phyloP scores from a whole-genome alignment of 2,888 invertebrate species.

The Epirrhoe alternata region DNA sequence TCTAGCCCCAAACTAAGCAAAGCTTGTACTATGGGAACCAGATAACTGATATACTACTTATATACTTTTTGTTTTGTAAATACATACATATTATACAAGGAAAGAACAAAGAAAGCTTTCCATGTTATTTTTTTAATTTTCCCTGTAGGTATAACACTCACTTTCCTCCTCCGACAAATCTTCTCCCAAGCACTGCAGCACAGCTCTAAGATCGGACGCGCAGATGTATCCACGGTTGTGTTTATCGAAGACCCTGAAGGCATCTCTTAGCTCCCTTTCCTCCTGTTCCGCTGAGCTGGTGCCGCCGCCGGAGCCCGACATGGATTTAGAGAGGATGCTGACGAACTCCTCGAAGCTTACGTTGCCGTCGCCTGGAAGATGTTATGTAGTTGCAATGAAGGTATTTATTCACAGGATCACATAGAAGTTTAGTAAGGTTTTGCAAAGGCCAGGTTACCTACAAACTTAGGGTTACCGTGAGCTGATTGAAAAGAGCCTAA shows the following conservation, averaged over 20 bases:
- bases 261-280: conserved; percentile 92
- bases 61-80: no score
- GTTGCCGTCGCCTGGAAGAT: conserved; percentile 90
- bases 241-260: conserved; percentile 95
- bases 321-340: conserved; percentile 91
- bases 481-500: no score
- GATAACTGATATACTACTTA: no score
- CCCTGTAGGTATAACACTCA: conserved; percentile 79
- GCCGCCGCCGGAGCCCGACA: conserved; percentile 86
- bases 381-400: neutral
- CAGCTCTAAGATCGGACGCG: conserved; percentile 94
- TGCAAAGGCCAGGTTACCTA: no score
- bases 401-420: no score
- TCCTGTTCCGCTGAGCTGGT: conserved; percentile 90
- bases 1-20: no score
- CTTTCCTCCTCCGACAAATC: conserved; percentile 96
- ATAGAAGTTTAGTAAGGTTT: no score
- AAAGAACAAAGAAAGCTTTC: neutral
- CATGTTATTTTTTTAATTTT: no score
- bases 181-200: conserved; percentile 94
- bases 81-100: no score
- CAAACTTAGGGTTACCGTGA: no score
- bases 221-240: conserved; percentile 97
- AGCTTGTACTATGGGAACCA: no score
- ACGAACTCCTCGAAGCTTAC: conserved; percentile 96